A percentile compares a stretch with the other conserved stretches of the same genome.
Conservation (phyloP, 2,888 invertebrate genomes). For the Dusona sp. region DNA sequence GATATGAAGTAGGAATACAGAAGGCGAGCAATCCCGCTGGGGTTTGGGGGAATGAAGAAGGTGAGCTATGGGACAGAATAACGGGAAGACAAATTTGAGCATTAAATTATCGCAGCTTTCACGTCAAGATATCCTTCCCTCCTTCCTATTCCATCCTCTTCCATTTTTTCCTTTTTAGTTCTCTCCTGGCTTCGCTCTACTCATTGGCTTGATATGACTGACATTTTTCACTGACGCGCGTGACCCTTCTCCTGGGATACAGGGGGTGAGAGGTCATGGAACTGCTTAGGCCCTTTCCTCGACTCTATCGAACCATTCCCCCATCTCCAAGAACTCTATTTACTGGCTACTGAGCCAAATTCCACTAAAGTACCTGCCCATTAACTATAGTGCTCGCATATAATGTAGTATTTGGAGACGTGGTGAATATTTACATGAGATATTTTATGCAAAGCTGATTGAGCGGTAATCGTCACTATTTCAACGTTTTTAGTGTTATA, state of each 20-base stretch:
- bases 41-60: conserved; percentile 30
- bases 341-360: conserved; percentile 47
- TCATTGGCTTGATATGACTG: conserved; percentile 69
- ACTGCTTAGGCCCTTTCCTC: conserved; percentile 29
- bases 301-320: conserved; percentile 9
- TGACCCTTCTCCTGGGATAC: conserved; percentile 25
- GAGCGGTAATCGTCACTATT: neutral
- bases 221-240: conserved; percentile 69
- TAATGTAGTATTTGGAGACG: neutral
- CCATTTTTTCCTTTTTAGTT: conserved; percentile 13
- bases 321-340: conserved; percentile 25
- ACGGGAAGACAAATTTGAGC: conserved; percentile 69
- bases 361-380: conserved; percentile 58
- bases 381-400: conserved; percentile 50
- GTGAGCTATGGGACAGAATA: conserved; percentile 50
- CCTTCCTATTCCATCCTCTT: neutral
- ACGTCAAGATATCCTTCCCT: conserved; percentile 65
- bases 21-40: conserved; percentile 6
- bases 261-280: conserved; percentile 22
- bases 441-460: neutral
- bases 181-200: conserved; percentile 53
- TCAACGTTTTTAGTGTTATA: neutral
- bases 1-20: conserved; percentile 63
- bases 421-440: neutral
- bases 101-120: conserved; percentile 70